A percentile compares a stretch with the other conserved stretches of the same genome.
Evolutionary conservation across 2,888 invertebrate species (phyloP).

Genomic region (Pemphredon lugubris): DNA sequence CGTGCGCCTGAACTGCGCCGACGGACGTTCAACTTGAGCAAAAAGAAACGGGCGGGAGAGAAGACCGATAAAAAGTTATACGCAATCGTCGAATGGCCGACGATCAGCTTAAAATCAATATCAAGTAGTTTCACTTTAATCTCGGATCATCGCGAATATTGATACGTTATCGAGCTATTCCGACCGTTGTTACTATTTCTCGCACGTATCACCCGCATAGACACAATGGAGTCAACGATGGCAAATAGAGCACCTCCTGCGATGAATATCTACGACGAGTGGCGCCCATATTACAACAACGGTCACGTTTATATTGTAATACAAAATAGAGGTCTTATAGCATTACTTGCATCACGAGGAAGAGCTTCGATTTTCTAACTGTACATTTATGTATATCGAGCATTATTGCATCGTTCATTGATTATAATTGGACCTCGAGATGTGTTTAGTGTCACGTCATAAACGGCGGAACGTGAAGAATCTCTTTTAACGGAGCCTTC

Average conservation of each 20-base stretch:
- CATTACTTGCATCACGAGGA: constrained; percentile 2
- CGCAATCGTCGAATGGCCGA: no score
- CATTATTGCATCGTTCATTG: no score
- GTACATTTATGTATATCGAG: no score
- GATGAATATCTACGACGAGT: constrained; percentile 42
- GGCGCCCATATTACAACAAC: constrained; percentile 24
- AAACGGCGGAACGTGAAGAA: not conserved
- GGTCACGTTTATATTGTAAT: constrained; percentile 40
- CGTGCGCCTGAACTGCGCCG: no score
- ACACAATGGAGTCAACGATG: not conserved
- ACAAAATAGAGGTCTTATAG: not conserved
- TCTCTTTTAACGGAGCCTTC: not conserved
- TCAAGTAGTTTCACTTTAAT: no score
- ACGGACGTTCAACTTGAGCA: no score
- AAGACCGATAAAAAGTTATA: no score
- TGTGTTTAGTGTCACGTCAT: not conserved
- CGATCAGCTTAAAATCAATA: no score
- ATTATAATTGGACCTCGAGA: not conserved
- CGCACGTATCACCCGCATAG: constrained; percentile 19
- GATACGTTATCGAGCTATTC: no score
- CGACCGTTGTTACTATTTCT: constrained; percentile 25
- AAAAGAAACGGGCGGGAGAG: no score
- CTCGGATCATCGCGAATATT: no score
- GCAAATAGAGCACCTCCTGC: constrained; percentile 48
- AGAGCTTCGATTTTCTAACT: no score